Conservation (phyloP, 2,113 vertebrate genomes). For the Fukomys damarensis region DNA sequence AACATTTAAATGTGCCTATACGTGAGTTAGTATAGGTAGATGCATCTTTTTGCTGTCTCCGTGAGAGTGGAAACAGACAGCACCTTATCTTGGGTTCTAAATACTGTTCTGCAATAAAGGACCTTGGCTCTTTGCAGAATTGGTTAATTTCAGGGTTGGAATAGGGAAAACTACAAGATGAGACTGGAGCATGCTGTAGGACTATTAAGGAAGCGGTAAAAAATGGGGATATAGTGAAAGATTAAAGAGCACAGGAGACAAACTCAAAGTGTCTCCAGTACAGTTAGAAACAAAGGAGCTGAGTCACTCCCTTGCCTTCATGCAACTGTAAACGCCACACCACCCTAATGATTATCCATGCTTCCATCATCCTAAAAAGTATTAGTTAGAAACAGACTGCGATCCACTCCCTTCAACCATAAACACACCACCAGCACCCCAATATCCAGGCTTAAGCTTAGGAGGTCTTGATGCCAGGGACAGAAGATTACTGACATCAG, state of each 20-base stretch:
- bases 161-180: neutral
- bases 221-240: neutral
- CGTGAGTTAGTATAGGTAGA: neutral
- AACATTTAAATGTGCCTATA: neutral
- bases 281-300: neutral
- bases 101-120: neutral
- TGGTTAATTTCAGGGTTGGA: neutral
- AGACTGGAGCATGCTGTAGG: neutral
- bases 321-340: neutral
- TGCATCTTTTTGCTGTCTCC: neutral
- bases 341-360: neutral
- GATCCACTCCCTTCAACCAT: neutral
- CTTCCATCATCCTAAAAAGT: neutral
- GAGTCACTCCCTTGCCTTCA: neutral
- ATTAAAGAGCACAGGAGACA: neutral
- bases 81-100: neutral
- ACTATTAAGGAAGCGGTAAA: neutral
- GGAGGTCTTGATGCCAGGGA: neutral
- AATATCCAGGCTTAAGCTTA: neutral
- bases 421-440: neutral
- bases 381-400: neutral
- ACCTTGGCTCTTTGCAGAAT: neutral
- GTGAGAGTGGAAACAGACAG: neutral
- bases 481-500: neutral
- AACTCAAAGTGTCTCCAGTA: neutral